Base-by-base conservation (phyloP, 2,113 vertebrate species). In the Psilopsiagon aurifrons region DNA sequence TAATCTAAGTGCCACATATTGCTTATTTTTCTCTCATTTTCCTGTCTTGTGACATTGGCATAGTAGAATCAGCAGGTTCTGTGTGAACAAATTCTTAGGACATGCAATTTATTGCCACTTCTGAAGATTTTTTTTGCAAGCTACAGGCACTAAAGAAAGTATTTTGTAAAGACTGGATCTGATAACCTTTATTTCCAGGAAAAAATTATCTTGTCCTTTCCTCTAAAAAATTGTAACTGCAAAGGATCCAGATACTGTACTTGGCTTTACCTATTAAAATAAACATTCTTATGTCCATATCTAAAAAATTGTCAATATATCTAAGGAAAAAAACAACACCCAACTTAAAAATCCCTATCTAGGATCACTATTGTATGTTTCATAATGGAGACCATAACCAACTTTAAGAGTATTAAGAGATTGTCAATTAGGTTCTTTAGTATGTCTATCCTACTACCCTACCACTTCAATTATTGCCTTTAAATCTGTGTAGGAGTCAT, bases 1-100 rank as follows among this genome's bases (percentile, higher is more conserved):
- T 75, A 59, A 70, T 69, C 46, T 41, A 73, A 62, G 22, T 57
- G 44, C 62, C n/a, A 83, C 67, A 71, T 59, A 83, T 60, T 81
- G 76, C 10, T 31, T 31, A 14, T 52, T 88, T 76, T 94, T 82
- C 43, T 63, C 76, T 79, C 64, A 57, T 69, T 29, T 51, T 60
- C 54, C 70, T 10, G 10, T 62, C 51, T 66, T 70, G 19, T 57
- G 88, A 78, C 63, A 80, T 43, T 64, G 55, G 44, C 69, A 71
- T 23, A 80, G 92, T 67, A 93, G 63, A 92, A 92, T 77, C 86
- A 94, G 83, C 47, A 82, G 89, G 88, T 76, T 83, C 46, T 24
- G 63, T 28, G 31, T 77, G 70, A 95, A 79, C 46, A 54, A 60
- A 28, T 82, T 83, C 74, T 55, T 41, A 86, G 39, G 33, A 74